These are phyloP conservation scores for Tuberolachnus salignus DNA, from an alignment of 2,888 invertebrate genomes.

Conservation along the genomic window DNA sequence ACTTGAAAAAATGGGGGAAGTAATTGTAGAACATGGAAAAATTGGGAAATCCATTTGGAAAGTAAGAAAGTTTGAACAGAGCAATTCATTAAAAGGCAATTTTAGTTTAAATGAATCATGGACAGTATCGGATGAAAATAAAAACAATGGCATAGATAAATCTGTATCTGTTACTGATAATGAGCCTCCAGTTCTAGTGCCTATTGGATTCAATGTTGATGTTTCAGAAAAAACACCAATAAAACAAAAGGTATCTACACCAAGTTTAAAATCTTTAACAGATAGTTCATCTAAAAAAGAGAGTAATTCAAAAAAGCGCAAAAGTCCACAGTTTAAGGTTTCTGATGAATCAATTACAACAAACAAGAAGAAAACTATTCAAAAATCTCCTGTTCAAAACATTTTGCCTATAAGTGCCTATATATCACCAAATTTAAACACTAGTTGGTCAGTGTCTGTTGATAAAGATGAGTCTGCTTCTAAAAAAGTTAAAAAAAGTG, in stretches of 20 bases:
- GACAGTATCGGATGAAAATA: constrained; percentile 49
- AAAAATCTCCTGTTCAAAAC: constrained; percentile 6
- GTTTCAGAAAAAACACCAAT: neutral
- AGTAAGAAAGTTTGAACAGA: constrained; percentile 43
- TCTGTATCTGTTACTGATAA: constrained; percentile 11
- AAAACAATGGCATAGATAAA: neutral
- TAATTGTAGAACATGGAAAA: constrained; percentile 51
- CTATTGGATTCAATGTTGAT: constrained; percentile 37
- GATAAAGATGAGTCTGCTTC: neutral
- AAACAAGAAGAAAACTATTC: neutral
- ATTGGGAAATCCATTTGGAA: constrained; percentile 49
- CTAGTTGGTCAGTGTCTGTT: neutral
- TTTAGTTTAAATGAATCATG: constrained; percentile 40
- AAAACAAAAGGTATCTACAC: neutral
- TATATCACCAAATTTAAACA: neutral
- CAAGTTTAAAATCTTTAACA: constrained; percentile 24
- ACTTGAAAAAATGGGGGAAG: constrained; percentile 41
- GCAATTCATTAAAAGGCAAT: constrained; percentile 24
- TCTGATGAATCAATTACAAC: neutral
- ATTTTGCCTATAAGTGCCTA: neutral
- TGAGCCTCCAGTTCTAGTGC: constrained; percentile 27
- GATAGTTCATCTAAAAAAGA: constrained; percentile 5
- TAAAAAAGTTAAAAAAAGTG: neutral
- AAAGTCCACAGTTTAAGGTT: constrained; percentile 14
- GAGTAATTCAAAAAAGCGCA: constrained; percentile 12